Evolutionary conservation across 1,140 invertebrate species (phyloP), one percentile per base, ranked within the genome.

Genomic region (Nebria ingens): DNA sequence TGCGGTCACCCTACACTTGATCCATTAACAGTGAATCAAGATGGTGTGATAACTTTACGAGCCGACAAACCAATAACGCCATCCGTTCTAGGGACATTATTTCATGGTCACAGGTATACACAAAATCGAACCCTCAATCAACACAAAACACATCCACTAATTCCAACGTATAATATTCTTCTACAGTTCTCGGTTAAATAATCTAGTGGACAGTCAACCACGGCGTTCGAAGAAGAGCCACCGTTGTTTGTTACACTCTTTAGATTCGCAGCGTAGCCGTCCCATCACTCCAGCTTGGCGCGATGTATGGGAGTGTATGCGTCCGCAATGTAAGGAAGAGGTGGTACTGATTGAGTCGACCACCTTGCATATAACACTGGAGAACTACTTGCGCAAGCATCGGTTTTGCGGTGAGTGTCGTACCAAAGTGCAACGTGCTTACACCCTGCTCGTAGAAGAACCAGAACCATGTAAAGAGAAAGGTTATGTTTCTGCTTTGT

Each of bases 371-470:
- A 81, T 84, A 55, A 93, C 91, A 11, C 76, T 95, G 2, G 89
- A 94, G 63, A 87, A 83, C 57, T 96, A 95, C 73, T 76, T 96
- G 29, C 79, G 85, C 55, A 95, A 95, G 76, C 91, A 96, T 70
- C 84, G 91, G 65, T 95, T 95, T 73, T 95, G 91, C 68, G 81
- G 83, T 1, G 92, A 94, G 69, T 96, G 92, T 68, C 86, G 91
- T 56, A 89, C 89, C 56, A 96, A 94, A 77, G 91, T 95, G 52
- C 58, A 68, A 21, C 21, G 84, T 64, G 91, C 92, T 40, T 93
- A 91, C 72, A 86, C 84, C 62, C 78, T 96, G 59, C 76, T 96
- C 61, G 85, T 91, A 49, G 87, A 87, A 65, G 89, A 93, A 65
- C 79, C 84, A 22, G 89, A 92, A 59, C 83, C 83, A 52, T 74